A percentile compares a stretch with the other conserved stretches of the same genome.
These are phyloP conservation scores for Cotesia vestalis DNA, from an alignment of 1,140 invertebrate species.

Conservation along the genomic window DNA sequence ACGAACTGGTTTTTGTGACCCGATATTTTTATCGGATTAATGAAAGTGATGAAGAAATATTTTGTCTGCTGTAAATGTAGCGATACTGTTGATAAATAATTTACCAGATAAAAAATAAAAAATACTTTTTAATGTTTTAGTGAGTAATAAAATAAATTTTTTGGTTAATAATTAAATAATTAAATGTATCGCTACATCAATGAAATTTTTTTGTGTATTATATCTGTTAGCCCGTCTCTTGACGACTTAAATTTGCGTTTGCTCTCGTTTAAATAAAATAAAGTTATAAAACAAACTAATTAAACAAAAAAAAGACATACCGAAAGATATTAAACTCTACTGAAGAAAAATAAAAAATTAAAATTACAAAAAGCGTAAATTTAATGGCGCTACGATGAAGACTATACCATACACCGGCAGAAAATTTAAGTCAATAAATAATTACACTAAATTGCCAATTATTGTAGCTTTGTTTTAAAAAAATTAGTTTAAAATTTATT, in stretches of 20 bases:
- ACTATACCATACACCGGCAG: conserved; percentile 35
- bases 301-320: conserved; percentile 24
- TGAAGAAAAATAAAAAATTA: background rate
- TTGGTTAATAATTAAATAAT: background rate
- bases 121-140: too few species aligned
- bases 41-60: too few species aligned
- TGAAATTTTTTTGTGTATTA: conserved; percentile 5
- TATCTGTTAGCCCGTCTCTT: background rate
- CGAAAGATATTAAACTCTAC: background rate
- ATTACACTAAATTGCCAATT: conserved; percentile 19
- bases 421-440: conserved; percentile 34
- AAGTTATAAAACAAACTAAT: conserved; percentile 9
- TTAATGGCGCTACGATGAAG: conserved; percentile 19
- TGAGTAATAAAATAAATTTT: too few species aligned
- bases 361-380: conserved; percentile 15
- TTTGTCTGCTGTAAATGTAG: too few species aligned
- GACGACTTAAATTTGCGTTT: conserved; percentile 34
- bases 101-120: background rate
- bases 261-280: conserved; percentile 17
- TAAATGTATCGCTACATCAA: background rate
- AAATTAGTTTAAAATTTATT: background rate
- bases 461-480: background rate
- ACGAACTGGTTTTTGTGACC: conserved; percentile 44
- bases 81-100: too few species aligned
- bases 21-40: too few species aligned